Percentiles rank a stretch among this genome's conserved stretches.
phyloP scores from a whole-genome alignment of 2,113 vertebrate species.

The Chionomys nivalis region DNA sequence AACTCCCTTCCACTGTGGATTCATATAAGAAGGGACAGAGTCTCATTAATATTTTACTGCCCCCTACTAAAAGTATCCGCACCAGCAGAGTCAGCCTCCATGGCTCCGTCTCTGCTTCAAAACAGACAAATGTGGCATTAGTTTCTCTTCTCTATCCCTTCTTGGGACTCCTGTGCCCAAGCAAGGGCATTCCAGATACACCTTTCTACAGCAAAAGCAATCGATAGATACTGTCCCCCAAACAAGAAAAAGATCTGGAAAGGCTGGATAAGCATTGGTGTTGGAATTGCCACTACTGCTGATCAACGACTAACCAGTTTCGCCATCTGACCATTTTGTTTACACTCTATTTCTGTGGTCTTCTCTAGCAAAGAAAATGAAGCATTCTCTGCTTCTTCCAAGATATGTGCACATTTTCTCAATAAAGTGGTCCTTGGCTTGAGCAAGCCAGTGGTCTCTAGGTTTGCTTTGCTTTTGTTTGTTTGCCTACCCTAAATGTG shows the following conservation, averaged over 20 bases:
- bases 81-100: fast-evolving
- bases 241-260: background rate
- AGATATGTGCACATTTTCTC: background rate
- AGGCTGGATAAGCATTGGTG: background rate
- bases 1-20: background rate
- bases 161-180: background rate
- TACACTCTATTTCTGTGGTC: background rate
- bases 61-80: background rate
- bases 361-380: background rate
- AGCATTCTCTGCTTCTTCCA: background rate
- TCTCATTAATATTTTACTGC: background rate
- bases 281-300: background rate
- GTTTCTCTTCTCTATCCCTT: fast-evolving
- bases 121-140: background rate
- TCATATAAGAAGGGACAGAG: constrained; percentile 1
- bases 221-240: background rate
- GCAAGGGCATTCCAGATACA: background rate
- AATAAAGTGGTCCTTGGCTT: background rate
- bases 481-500: background rate
- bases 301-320: background rate
- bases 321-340: background rate
- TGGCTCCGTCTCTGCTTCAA: background rate
- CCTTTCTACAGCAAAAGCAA: background rate
- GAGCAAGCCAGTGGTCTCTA: background rate
- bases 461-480: background rate